phyloP scores from a whole-genome alignment of 2,797 vertebrate species.

The Siniperca undulata region DNA sequence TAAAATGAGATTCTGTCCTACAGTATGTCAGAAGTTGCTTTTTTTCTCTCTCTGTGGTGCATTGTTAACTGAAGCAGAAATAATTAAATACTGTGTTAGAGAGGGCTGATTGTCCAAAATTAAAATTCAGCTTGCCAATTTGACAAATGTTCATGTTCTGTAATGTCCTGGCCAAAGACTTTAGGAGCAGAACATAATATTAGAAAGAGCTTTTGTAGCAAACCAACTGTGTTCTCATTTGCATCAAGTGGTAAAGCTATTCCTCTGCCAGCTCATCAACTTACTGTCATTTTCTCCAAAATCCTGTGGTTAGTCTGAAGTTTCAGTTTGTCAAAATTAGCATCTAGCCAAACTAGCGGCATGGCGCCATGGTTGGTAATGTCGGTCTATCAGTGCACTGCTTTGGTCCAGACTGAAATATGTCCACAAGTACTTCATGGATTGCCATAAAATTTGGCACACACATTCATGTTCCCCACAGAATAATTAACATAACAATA shows the following conservation, averaged over 20 bases:
- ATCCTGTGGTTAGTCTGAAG: background rate
- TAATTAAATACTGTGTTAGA: conserved; percentile 11
- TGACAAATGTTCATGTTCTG: conserved; percentile 45
- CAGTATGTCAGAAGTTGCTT: conserved; percentile 2
- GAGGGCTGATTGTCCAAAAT: conserved; percentile 26
- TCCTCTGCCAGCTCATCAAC: conserved; percentile 45
- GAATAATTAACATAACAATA: background rate
- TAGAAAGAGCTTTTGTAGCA: conserved; percentile 36
- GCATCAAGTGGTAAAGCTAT: conserved; percentile 20
- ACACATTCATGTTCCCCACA: background rate
- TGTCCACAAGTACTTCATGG: background rate
- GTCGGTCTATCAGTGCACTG: background rate
- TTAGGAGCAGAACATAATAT: conserved; percentile 42
- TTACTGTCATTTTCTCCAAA: conserved; percentile 25
- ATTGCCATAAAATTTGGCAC: background rate
- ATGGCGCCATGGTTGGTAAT: background rate
- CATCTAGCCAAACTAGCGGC: background rate
- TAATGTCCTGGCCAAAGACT: conserved; percentile 36
- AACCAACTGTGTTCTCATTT: conserved; percentile 54
- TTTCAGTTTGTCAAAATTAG: conserved; percentile 1
- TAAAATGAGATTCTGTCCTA: background rate
- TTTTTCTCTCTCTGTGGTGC: background rate
- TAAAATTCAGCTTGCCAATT: conserved; percentile 34
- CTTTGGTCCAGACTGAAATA: background rate
- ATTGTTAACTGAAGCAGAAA: conserved; percentile 28